Evolutionary conservation across 1,140 invertebrate species (phyloP).

Genomic region (Drosophila albomicans): DNA sequence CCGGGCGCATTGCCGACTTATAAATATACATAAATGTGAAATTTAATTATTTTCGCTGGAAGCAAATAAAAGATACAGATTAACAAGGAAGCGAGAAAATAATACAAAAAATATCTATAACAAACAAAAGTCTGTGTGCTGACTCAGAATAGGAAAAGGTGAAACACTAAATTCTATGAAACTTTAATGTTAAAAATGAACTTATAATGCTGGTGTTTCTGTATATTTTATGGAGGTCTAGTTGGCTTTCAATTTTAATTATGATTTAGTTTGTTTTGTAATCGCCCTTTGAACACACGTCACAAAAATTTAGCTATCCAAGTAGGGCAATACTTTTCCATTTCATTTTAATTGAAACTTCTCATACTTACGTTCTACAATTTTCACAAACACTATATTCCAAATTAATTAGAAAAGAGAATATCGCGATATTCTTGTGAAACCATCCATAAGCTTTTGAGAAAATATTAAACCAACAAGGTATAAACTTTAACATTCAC

Average conservation of each 20-base stretch:
- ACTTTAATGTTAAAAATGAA: no score
- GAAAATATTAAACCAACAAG: background rate
- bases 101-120: background rate
- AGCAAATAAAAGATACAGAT: slow-evolving; percentile 14
- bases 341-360: background rate
- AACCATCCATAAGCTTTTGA: background rate
- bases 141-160: background rate
- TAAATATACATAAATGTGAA: slow-evolving; percentile 19
- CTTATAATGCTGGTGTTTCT: no score
- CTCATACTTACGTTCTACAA: background rate
- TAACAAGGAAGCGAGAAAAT: background rate
- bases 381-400: background rate
- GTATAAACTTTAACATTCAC: background rate
- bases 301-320: background rate
- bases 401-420: background rate
- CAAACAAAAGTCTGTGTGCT: background rate
- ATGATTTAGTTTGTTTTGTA: no score
- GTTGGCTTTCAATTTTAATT: no score
- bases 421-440: background rate
- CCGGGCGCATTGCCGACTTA: slow-evolving; percentile 41
- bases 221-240: no score
- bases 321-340: background rate
- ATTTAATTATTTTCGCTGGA: slow-evolving; percentile 43
- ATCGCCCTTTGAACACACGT: no score
- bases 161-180: no score